phyloP scores from a whole-genome alignment of 2,113 vertebrate species.

The Ceyx melanurus region DNA sequence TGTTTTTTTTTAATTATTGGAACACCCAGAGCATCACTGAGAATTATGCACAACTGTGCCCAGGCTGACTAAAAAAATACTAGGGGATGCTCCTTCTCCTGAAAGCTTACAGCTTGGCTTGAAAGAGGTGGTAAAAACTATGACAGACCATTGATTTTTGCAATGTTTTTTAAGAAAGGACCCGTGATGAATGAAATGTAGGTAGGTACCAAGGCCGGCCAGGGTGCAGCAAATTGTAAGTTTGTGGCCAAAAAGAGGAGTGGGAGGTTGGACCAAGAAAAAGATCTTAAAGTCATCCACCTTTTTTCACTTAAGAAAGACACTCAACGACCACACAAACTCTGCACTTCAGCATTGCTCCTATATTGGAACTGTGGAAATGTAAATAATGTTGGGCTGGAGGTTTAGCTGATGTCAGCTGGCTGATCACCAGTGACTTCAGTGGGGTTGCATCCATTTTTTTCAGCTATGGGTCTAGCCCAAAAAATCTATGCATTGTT shows the following conservation, averaged over 20 bases:
- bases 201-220: neutral
- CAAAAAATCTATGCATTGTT: neutral
- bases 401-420: neutral
- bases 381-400: neutral
- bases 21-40: neutral
- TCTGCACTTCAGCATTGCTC: neutral
- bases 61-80: neutral
- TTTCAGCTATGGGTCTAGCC: neutral
- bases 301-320: neutral
- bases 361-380: neutral
- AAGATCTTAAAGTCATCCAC: neutral
- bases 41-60: neutral
- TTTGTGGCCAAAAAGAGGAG: neutral
- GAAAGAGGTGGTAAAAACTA: neutral
- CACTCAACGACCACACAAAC: neutral
- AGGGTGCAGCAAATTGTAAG: neutral
- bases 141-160: neutral
- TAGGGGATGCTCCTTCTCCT: neutral
- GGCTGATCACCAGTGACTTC: neutral
- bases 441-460: neutral
- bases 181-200: neutral
- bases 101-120: neutral
- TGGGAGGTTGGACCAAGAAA: neutral
- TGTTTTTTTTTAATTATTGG: neutral
- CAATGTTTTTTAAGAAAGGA: neutral